These are phyloP conservation scores for Gymnocheta viridis DNA, from an alignment of 2,888 invertebrate species.

Conservation along the genomic window DNA sequence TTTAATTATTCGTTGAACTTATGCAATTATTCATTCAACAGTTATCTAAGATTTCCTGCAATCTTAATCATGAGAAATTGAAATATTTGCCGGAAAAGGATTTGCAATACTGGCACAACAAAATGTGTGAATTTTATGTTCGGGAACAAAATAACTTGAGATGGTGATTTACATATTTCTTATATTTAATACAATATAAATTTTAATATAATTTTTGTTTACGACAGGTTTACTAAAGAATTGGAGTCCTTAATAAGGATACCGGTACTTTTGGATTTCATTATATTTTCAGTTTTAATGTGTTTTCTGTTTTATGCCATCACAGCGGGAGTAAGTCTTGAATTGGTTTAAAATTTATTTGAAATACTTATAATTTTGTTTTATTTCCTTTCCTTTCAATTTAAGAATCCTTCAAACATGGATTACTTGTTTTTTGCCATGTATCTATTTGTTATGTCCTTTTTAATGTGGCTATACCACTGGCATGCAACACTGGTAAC, in stretches of 20 bases:
- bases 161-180: constrained; percentile 64
- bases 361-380: not conserved
- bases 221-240: constrained; percentile 70
- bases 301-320: constrained; percentile 77
- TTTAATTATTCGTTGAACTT: not conserved
- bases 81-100: constrained; percentile 30
- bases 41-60: constrained; percentile 15
- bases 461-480: constrained; percentile 76
- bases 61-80: not conserved
- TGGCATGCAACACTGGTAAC: constrained; percentile 78
- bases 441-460: constrained; percentile 75
- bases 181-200: not conserved
- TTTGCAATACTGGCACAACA: constrained; percentile 69
- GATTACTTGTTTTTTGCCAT: constrained; percentile 75
- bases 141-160: constrained; percentile 74
- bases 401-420: constrained; percentile 74
- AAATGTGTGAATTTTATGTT: constrained; percentile 73
- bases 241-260: constrained; percentile 73
- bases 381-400: not conserved
- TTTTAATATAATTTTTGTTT: not conserved
- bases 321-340: constrained; percentile 73
- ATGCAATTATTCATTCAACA: not conserved
- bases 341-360: not conserved
- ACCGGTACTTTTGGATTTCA: constrained; percentile 77
- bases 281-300: constrained; percentile 77